A percentile compares a stretch with the other conserved stretches of the same genome.
Evolutionary conservation across 2,797 vertebrate genomes (phyloP).

Genomic region (Danio jaintianensis): DNA sequence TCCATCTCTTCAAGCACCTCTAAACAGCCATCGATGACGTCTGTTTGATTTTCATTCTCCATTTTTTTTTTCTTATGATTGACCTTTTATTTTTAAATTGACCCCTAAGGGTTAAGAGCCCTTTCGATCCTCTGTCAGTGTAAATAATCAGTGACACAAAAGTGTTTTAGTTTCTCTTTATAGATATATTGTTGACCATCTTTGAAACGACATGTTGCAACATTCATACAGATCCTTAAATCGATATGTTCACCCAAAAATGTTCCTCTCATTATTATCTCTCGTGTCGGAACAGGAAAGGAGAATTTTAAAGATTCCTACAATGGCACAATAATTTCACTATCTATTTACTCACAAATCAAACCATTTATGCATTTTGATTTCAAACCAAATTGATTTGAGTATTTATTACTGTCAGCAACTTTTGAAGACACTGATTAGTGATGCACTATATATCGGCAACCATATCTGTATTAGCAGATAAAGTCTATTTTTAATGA

Average conservation of each 20-base stretch:
- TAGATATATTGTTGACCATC: not conserved
- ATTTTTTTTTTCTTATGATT: not conserved
- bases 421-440: not conserved
- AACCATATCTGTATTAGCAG: too few species aligned
- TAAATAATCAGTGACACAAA: not conserved
- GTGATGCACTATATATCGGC: too few species aligned
- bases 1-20: not conserved
- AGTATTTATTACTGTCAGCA: not conserved
- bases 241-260: not conserved
- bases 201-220: constrained; percentile 1
- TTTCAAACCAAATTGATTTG: not conserved
- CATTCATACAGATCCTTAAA: constrained; percentile 6
- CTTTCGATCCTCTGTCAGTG: not conserved
- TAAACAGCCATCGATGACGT: not conserved
- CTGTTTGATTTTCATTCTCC: not conserved
- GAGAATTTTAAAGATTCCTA: not conserved
- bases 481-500: too few species aligned
- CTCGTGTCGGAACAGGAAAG: not conserved
- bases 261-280: not conserved
- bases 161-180: not conserved
- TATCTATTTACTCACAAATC: not conserved
- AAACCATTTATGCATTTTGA: not conserved
- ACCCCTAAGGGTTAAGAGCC: not conserved
- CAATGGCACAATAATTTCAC: too few species aligned
- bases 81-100: not conserved